Base-by-base conservation (phyloP, 2,888 invertebrate genomes). In the Willowsia nigromaculata region DNA sequence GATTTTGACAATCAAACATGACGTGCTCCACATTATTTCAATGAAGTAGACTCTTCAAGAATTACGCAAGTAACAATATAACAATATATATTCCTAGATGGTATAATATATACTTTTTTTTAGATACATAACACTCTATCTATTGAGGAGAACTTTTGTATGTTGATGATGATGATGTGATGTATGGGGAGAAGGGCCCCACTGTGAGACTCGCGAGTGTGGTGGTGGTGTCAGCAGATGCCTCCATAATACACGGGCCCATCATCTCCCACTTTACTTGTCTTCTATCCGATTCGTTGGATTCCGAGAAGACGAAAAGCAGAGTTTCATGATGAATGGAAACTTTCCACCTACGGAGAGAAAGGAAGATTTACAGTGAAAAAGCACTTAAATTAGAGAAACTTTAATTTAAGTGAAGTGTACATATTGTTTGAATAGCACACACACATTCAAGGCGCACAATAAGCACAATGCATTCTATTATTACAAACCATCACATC, bases 241-340 rank as follows among this genome's bases (percentile, higher is more conserved):
- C 47, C 74, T 74, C n/a, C 47, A 43, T 65, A 43, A 71, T 71
- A 47, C 25, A 43, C 27, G 25, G 9, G 18, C n/a, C 6, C 56
- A 78, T n/a, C n/a, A n/a, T 71, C 47, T 25, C 47, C 53, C 78
- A 78, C n/a, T 83, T 88, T 85, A 85, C 85, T 85, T 85, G 15
- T 90, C 91, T 56, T 91, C 92, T 83, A 89, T 83, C 85, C 92
- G 91, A 88, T 91, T 92, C 78, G 91, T 91, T 22, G 92, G 92
- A 91, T 92, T 92, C 62, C 96, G 95, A 90, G 96, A 96, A 90
- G 98, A 98, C 25, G 99, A 99, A 95, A 99, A 99, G 94, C 99
- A 99, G 93, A 99, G 95, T 95, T 99, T 99, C 97, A 99, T 97
- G 93, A 99, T 97, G 95, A 98, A 99, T 93, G 99, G 99, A 94